Evolutionary conservation across 1,140 invertebrate genomes (phyloP).

Genomic region (Heliconius nattereri): DNA sequence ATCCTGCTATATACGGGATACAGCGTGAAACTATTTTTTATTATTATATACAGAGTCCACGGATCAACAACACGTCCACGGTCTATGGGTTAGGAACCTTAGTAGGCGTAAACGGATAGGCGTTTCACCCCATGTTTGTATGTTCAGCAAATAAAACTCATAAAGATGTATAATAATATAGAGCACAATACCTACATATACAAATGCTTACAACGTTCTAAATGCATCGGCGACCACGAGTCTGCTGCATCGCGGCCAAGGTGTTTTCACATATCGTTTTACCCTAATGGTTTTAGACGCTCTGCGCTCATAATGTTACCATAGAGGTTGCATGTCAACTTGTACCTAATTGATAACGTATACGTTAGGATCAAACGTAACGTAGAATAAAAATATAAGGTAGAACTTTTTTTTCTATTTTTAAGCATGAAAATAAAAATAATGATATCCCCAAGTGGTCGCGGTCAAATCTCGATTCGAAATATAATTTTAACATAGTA

Average conservation of each 20-base stretch:
- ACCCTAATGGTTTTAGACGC: neutral
- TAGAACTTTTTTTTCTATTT: no score
- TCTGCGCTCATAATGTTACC: neutral
- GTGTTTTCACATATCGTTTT: constrained; percentile 5
- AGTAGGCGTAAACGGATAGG: no score
- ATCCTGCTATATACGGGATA: neutral
- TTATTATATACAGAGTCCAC: no score
- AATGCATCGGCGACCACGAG: constrained; percentile 40
- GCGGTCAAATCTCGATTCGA: no score
- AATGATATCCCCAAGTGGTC: no score
- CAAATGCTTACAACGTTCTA: constrained; percentile 6
- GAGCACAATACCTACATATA: neutral
- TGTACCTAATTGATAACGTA: neutral
- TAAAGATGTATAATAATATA: neutral
- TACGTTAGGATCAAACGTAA: neutral
- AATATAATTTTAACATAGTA: neutral
- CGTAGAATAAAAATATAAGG: no score
- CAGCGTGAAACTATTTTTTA: no score
- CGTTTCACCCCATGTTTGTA: no score
- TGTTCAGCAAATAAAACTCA: neutral
- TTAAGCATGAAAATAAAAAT: no score
- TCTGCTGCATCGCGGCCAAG: constrained; percentile 47
- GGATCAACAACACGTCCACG: no score
- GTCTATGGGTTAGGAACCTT: no score
- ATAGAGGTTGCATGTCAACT: neutral